phyloP scores from a whole-genome alignment of 2,113 vertebrate species.

The Chiloscyllium plagiosum region DNA sequence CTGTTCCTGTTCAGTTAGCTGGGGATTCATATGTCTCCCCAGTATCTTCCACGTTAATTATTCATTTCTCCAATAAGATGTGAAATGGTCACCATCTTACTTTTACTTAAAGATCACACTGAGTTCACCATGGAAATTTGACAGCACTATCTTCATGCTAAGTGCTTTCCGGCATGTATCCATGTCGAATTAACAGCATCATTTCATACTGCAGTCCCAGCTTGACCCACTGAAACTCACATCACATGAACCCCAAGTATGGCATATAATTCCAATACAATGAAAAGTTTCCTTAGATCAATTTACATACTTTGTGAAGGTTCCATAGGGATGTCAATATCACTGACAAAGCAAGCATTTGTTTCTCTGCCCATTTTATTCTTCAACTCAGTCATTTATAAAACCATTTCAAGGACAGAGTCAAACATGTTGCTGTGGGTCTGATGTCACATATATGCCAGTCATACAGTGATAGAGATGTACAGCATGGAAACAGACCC shows the following conservation, averaged over 20 bases:
- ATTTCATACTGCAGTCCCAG: not conserved
- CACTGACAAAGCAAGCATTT: too few species aligned
- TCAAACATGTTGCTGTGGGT: too few species aligned
- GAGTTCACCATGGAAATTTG: not conserved
- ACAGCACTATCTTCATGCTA: not conserved
- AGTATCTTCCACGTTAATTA: not conserved
- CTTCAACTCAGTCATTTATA: too few species aligned
- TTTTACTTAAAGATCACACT: not conserved
- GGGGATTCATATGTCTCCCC: not conserved
- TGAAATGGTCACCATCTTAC: not conserved
- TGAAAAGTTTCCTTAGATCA: not conserved
- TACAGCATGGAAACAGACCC: too few species aligned
- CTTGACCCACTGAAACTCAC: not conserved
- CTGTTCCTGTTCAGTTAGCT: not conserved
- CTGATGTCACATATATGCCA: too few species aligned
- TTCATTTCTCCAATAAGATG: not conserved
- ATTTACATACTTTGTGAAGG: not conserved
- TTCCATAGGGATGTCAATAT: too few species aligned
- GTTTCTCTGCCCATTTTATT: too few species aligned
- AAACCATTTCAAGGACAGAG: too few species aligned
- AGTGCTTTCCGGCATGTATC: not conserved
- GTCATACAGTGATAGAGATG: too few species aligned
- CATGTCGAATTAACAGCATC: not conserved
- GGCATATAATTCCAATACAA: not conserved
- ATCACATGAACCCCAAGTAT: not conserved